Conservation (phyloP, 1,140 invertebrate genomes). For the Sarcophaga bullata region DNA sequence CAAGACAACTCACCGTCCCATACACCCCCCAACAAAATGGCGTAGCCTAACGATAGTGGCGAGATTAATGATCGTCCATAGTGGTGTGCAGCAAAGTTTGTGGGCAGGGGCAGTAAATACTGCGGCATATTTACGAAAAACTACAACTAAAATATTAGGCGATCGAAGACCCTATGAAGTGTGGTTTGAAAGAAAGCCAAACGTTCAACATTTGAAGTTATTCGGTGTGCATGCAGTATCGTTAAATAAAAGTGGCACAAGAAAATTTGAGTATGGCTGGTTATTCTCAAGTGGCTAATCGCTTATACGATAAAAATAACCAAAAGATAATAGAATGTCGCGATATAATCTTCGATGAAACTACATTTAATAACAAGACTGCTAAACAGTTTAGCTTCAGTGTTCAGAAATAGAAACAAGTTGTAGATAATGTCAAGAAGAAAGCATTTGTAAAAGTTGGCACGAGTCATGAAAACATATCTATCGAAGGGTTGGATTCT, state of each 20-base stretch:
- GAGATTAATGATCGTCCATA: slow-evolving; percentile 57
- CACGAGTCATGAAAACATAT: background rate
- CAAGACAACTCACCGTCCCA: slow-evolving; percentile 49
- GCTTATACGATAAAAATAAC: slow-evolving; percentile 13
- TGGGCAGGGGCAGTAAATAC: slow-evolving; percentile 67
- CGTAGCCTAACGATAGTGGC: slow-evolving; percentile 54
- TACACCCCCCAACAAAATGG: slow-evolving; percentile 64
- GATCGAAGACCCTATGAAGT: slow-evolving; percentile 56
- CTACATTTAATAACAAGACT: background rate
- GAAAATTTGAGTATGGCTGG: slow-evolving; percentile 19
- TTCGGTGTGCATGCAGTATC: slow-evolving; percentile 22
- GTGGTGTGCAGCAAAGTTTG: slow-evolving; percentile 56
- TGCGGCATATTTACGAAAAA: slow-evolving; percentile 57
- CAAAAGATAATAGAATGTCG: slow-evolving; percentile 29
- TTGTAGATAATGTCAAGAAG: background rate
- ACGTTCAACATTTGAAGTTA: slow-evolving; percentile 28
- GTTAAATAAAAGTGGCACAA: slow-evolving; percentile 20
- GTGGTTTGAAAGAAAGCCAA: slow-evolving; percentile 48
- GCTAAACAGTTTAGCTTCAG: background rate
- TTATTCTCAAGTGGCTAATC: slow-evolving; percentile 28
- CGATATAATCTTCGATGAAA: slow-evolving; percentile 30
- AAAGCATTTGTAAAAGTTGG: no score
- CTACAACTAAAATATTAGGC: slow-evolving; percentile 49
- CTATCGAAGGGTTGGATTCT: background rate
- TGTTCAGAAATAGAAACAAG: background rate